Evolutionary conservation across 2,888 invertebrate genomes (phyloP).

Genomic region (Nymphalis urticae): DNA sequence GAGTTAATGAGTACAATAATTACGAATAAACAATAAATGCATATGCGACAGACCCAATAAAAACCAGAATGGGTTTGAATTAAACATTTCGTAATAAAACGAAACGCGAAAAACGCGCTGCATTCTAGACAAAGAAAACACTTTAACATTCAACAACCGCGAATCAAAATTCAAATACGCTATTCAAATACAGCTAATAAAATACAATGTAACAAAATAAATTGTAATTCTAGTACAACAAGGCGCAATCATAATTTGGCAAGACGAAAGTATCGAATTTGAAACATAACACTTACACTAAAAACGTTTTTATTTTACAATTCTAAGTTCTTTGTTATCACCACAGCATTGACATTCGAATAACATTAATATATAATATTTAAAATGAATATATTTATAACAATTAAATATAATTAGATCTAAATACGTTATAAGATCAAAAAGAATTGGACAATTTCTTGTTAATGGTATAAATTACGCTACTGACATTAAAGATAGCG

Average conservation of each 20-base stretch:
- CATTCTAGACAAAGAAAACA: too few relatives aligned
- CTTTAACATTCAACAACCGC: too few relatives aligned
- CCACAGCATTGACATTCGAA: conserved; percentile 59
- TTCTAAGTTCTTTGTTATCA: conserved; percentile 62
- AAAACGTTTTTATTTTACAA: conserved; percentile 44
- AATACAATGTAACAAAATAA: not conserved
- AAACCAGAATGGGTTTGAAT: too few relatives aligned
- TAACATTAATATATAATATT: not conserved
- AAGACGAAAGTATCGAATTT: conserved; percentile 1
- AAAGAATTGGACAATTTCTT: not conserved
- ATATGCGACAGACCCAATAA: too few relatives aligned
- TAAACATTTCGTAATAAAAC: too few relatives aligned
- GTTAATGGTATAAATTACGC: not conserved
- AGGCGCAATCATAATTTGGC: not conserved
- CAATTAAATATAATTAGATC: conserved; percentile 1
- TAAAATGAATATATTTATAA: conserved; percentile 6
- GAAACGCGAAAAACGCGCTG: too few relatives aligned
- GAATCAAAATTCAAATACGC: too few relatives aligned
- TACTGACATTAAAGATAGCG: too few relatives aligned
- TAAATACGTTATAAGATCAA: not conserved
- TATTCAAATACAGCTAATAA: not conserved
- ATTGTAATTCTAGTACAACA: too few relatives aligned
- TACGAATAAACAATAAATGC: too few relatives aligned
- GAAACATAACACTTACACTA: not conserved
- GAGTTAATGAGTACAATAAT: too few relatives aligned